Evolutionary conservation across 64 coral and sea anemone genomes (phyloP).

Genomic region (Catalaphyllia jardinei): DNA sequence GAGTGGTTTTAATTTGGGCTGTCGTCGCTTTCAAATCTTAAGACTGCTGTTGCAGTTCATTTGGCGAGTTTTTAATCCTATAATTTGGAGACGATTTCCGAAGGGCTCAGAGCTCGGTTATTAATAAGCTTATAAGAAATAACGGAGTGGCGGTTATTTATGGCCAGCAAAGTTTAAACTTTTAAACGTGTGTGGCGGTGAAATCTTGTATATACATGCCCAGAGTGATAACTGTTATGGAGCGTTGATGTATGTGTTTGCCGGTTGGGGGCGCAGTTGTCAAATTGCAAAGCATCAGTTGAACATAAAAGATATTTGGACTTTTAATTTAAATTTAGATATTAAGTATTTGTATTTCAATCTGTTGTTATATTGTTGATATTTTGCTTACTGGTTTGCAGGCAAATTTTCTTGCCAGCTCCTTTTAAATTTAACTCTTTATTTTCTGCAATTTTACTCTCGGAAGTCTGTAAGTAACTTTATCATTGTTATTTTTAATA

Average conservation of each 20-base stretch:
- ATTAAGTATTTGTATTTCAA: background rate
- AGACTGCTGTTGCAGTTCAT: background rate
- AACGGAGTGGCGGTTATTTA: no score
- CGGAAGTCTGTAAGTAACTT: background rate
- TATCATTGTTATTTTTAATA: background rate
- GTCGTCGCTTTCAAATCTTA: background rate
- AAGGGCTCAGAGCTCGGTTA: no score
- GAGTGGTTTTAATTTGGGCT: background rate
- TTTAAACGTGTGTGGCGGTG: background rate
- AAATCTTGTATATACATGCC: constrained; percentile 5
- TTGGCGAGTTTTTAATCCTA: background rate
- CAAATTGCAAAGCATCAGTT: background rate
- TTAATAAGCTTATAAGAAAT: no score
- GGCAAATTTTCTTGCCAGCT: background rate
- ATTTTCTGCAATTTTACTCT: background rate
- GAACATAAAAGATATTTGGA: background rate
- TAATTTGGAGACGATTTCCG: background rate
- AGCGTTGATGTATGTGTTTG: background rate
- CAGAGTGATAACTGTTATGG: background rate
- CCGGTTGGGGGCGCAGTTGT: background rate
- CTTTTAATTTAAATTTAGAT: background rate
- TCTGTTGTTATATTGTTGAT: background rate
- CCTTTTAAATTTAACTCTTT: background rate
- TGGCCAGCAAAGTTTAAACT: background rate
- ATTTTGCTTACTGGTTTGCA: background rate